phyloP scores from a whole-genome alignment of 2,113 vertebrate genomes.

The Tapirus terrestris region DNA sequence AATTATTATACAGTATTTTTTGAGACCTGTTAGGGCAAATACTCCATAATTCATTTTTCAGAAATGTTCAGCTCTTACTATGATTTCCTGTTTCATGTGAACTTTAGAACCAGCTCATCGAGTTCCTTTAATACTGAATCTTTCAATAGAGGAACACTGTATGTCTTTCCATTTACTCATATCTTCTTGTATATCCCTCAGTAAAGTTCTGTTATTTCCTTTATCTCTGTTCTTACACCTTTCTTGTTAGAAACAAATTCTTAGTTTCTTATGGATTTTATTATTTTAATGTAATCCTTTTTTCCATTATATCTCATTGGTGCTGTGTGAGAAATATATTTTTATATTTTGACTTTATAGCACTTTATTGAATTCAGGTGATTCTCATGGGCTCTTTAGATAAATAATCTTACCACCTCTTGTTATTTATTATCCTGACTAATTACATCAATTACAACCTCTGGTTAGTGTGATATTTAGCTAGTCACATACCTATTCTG shows the following conservation, averaged over 20 bases:
- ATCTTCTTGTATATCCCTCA: not conserved
- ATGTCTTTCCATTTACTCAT: not conserved
- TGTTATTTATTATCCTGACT: not conserved
- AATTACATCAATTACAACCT: not conserved
- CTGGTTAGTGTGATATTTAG: not conserved
- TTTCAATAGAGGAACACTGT: not conserved
- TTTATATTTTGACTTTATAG: slow-evolving; percentile 22
- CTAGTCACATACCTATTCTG: not conserved
- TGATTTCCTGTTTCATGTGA: not conserved
- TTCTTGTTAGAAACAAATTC: not conserved
- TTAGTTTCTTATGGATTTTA: slow-evolving; percentile 17
- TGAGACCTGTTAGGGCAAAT: not conserved
- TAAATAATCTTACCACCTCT: not conserved
- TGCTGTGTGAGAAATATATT: not conserved
- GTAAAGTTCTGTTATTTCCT: not conserved
- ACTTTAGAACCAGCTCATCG: not conserved
- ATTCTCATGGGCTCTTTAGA: not conserved
- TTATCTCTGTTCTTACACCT: not conserved
- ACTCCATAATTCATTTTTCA: not conserved
- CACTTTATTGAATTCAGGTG: not conserved
- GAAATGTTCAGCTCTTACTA: not conserved
- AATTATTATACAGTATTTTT: not conserved
- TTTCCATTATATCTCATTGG: not conserved
- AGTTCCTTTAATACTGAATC: not conserved
- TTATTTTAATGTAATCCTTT: not conserved